Evolutionary conservation across 2,888 invertebrate species (phyloP).

Genomic region (Volucella zonaria): DNA sequence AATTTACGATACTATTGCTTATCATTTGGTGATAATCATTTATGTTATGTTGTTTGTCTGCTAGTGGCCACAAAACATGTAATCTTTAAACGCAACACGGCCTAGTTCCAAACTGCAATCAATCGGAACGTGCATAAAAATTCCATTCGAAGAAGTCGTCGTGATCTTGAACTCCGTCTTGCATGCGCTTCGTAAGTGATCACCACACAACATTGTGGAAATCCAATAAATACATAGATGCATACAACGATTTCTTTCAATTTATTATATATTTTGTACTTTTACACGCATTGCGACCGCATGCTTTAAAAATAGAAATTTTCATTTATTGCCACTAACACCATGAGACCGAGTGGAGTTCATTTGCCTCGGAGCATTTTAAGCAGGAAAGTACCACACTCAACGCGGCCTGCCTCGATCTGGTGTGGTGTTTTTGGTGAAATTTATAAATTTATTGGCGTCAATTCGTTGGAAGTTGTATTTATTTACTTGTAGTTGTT

Average conservation of each 20-base stretch:
- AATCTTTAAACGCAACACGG: not conserved
- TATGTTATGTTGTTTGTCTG: not conserved
- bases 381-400: not conserved
- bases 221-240: slow-evolving; percentile 14
- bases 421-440: too few species aligned
- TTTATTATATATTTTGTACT: not conserved
- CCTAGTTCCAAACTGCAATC: slow-evolving; percentile 8
- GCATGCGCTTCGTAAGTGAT: slow-evolving; percentile 55
- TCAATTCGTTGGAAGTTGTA: too few species aligned
- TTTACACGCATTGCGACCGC: slow-evolving; percentile 5
- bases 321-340: slow-evolving; percentile 14
- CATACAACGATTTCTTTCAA: too few species aligned
- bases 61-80: not conserved
- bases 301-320: slow-evolving; percentile 51
- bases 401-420: not conserved
- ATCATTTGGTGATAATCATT: slow-evolving; percentile 8
- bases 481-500: too few species aligned
- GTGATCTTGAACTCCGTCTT: slow-evolving; percentile 52
- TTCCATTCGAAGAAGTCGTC: slow-evolving; percentile 19
- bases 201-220: slow-evolving; percentile 15
- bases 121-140: slow-evolving; percentile 10
- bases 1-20: not conserved
- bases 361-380: slow-evolving; percentile 42
- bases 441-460: too few species aligned
- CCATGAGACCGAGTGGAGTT: slow-evolving; percentile 19